phyloP scores from a whole-genome alignment of 2,797 vertebrate species.

The Urosaurus nigricauda region DNA sequence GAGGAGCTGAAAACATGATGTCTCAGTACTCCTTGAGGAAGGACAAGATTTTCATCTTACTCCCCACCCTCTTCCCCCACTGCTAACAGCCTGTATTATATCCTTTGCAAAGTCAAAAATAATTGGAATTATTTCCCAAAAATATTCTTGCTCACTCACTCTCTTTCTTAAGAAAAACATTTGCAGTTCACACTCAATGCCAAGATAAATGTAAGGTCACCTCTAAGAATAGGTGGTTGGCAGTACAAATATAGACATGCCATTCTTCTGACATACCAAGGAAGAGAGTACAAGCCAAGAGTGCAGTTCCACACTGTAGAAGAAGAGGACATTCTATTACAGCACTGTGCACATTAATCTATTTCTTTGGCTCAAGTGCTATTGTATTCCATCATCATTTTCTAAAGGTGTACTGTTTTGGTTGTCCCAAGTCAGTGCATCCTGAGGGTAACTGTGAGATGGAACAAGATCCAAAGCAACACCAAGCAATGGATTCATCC shows the following conservation, averaged over 20 bases:
- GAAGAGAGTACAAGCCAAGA: conserved; percentile 59
- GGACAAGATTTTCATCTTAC: background rate
- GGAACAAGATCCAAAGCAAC: background rate
- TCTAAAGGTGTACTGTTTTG: conserved; percentile 62
- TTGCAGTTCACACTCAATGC: conserved; percentile 56
- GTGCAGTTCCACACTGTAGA: conserved; percentile 52
- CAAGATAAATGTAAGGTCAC: conserved; percentile 75
- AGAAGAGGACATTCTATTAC: conserved; percentile 56
- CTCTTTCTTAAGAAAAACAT: conserved; percentile 51
- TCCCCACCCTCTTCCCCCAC: conserved; percentile 13
- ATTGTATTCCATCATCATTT: conserved; percentile 59
- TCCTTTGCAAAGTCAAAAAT: conserved; percentile 51
- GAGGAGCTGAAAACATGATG: conserved; percentile 1
- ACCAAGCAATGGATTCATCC: background rate
- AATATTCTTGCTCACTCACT: conserved; percentile 37
- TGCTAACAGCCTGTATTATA: conserved; percentile 5
- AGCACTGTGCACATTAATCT: conserved; percentile 62
- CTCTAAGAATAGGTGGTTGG: conserved; percentile 70
- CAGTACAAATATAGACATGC: conserved; percentile 70
- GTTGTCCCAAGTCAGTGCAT: conserved; percentile 18
- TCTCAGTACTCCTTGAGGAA: conserved; percentile 8
- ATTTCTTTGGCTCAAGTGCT: conserved; percentile 65
- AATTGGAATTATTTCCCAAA: conserved; percentile 60
- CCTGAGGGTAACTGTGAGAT: background rate
- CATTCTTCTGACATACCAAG: conserved; percentile 68